Evolutionary conservation across 30 jellyfish, hydroid and myxozoan species (phyloP), one percentile per base, ranked within the genome.

Genomic region (Turritopsis dohrnii): DNA sequence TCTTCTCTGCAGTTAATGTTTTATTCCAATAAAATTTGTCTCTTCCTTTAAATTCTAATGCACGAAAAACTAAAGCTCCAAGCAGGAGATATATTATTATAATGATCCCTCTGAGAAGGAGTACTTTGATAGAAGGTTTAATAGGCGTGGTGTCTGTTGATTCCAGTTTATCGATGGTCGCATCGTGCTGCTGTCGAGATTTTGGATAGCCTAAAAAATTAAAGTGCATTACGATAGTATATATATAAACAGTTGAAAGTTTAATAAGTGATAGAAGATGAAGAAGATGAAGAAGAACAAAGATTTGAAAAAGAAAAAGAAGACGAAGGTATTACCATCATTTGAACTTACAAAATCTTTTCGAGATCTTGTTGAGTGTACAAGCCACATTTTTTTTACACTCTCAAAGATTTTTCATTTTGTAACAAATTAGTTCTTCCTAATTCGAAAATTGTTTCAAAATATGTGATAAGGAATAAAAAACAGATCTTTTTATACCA

Each of bases 51-150:
- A 83, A 79, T 69, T 92, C 97, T 7, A 92, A 82, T 16, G 94
- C 96, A 66, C 94, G 87, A 88, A 92, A 92, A 65, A 92, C 96
- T 19, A 92, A 84, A 23, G 97, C 97, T 16, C 97, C 97, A 25
- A 92, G 85, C 69, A 92, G 79, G 89, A 92, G 79, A 86, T 92
- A 92, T 25, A 85, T 71, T 25, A 92, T 80, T n/a, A 92, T 81
- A 71, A 86, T 90, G 54, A 88, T 13, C 16, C 93, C 97, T n/a
- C 97, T 85, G 31, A 87, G 73, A 21, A 85, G 65, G 73, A 92
- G 74, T 27, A 92, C 79, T 80, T 87, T 84, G 87, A 92, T 66
- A 19, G 97, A 94, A 18, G 97, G 97, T 72, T 90, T 87, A n/a
- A 87, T 52, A 21, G 87, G 87, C 16, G 83, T 74, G 26, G 54